phyloP scores from a whole-genome alignment of 2,888 invertebrate genomes.

The Pegoplata infirma region DNA sequence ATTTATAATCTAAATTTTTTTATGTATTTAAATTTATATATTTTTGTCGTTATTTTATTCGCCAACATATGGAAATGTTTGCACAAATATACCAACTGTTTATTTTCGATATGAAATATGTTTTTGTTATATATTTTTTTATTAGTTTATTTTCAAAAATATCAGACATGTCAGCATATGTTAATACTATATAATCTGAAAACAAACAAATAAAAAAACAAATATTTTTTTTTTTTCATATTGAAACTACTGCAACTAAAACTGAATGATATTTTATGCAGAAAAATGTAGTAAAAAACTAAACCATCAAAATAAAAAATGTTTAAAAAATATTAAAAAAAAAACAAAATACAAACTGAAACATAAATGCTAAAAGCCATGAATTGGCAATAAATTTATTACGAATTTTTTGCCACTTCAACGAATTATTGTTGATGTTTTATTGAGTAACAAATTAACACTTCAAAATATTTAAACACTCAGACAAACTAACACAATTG shows the following conservation, averaged over 20 bases:
- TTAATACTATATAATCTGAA: slow-evolving; percentile 13
- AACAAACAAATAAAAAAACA: background rate
- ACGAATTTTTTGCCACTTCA: slow-evolving; percentile 48
- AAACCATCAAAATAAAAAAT: slow-evolving; percentile 1
- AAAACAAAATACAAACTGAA: background rate
- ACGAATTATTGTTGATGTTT: slow-evolving; percentile 34
- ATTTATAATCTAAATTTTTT: too few species aligned
- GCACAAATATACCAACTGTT: too few species aligned
- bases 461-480: slow-evolving; percentile 42
- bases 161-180: slow-evolving; percentile 15
- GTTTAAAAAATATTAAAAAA: background rate
- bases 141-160: too few species aligned
- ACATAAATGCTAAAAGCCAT: slow-evolving; percentile 40
- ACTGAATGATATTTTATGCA: background rate
- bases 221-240: too few species aligned
- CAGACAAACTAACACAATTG: background rate
- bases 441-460: slow-evolving; percentile 58
- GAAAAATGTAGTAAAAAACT: slow-evolving; percentile 4
- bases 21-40: too few species aligned
- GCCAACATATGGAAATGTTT: too few species aligned
- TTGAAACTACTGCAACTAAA: background rate
- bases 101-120: too few species aligned
- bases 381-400: slow-evolving; percentile 50
- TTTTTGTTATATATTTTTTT: too few species aligned
- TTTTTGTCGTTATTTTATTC: too few species aligned